Conservation (phyloP, 2,113 vertebrate species). For the Pseudois nayaur region DNA sequence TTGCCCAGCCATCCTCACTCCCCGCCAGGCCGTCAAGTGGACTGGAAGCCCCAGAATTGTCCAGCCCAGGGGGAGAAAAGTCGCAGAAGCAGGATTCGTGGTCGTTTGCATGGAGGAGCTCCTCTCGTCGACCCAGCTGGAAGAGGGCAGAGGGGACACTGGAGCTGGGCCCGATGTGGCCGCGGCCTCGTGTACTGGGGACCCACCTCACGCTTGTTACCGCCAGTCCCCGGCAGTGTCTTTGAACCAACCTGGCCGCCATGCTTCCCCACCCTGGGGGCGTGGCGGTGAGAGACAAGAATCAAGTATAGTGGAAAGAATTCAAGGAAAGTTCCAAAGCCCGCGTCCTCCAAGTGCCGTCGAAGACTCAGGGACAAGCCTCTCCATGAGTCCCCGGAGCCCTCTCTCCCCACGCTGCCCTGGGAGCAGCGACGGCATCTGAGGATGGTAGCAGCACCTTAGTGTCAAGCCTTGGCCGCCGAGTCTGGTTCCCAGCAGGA, state of each 20-base stretch:
- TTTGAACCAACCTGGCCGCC: background rate
- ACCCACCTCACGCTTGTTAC: background rate
- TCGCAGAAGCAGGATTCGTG: rapidly evolving
- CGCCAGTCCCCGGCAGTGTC: background rate
- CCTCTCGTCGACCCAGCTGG: background rate
- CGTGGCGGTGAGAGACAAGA: background rate
- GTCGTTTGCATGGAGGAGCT: rapidly evolving
- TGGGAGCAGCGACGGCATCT: background rate
- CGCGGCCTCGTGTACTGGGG: background rate
- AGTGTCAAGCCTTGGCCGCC: background rate
- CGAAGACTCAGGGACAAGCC: background rate
- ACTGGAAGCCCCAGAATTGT: background rate
- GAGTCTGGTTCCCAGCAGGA: background rate
- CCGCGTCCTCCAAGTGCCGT: background rate
- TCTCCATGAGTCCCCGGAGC: background rate
- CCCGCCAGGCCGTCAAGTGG: background rate
- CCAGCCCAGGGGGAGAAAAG: background rate
- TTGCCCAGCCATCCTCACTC: background rate
- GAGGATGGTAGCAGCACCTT: background rate
- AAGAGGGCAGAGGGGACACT: background rate
- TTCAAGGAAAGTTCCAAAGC: background rate
- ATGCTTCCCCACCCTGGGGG: background rate
- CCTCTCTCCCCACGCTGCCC: background rate
- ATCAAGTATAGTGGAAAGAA: slow-evolving; percentile 24
- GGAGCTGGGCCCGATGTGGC: background rate